A percentile compares a stretch with the other conserved stretches of the same genome.
phyloP scores from a whole-genome alignment of 2,888 invertebrate species.

The Argyresthia albistria region DNA sequence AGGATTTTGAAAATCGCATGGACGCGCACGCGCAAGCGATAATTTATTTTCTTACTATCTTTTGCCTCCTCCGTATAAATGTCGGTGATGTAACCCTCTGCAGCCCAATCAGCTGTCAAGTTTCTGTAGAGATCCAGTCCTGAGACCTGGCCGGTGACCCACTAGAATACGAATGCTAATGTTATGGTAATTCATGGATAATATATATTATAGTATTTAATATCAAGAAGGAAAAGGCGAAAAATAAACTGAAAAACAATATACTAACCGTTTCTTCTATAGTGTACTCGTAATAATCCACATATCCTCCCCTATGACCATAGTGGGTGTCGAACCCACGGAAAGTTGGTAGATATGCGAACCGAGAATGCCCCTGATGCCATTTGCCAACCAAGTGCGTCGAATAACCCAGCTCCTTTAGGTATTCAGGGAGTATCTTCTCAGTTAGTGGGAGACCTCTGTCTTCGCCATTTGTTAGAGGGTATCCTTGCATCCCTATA shows the following conservation, averaged over 20 bases:
- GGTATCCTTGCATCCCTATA: slow-evolving; percentile 58
- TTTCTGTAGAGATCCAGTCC: slow-evolving; percentile 70
- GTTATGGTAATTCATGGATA: too few species aligned
- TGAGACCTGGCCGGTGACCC: slow-evolving; percentile 30
- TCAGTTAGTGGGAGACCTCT: slow-evolving; percentile 54
- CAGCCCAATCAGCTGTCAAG: slow-evolving; percentile 64
- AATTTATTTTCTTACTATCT: slow-evolving; percentile 32
- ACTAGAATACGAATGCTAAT: slow-evolving; percentile 22
- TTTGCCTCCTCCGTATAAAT: slow-evolving; percentile 77
- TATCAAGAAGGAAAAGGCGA: too few species aligned
- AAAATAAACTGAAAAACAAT: background rate
- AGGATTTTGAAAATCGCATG: too few species aligned
- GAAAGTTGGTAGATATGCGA: slow-evolving; percentile 75
- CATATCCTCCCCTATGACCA: slow-evolving; percentile 87
- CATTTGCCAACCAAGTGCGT: slow-evolving; percentile 89
- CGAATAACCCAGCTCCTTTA: slow-evolving; percentile 77
- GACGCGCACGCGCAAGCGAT: too few species aligned
- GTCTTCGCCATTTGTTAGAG: slow-evolving; percentile 51
- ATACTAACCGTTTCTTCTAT: slow-evolving; percentile 34
- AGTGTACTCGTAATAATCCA: slow-evolving; percentile 81
- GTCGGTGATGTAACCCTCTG: slow-evolving; percentile 79
- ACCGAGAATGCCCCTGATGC: slow-evolving; percentile 74
- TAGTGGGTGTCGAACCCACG: slow-evolving; percentile 88
- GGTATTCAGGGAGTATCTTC: slow-evolving; percentile 73
- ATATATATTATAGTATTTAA: too few species aligned